These are phyloP conservation scores for Pseudococcus longispinus DNA, from an alignment of 2,888 invertebrate species.

Conservation along the genomic window DNA sequence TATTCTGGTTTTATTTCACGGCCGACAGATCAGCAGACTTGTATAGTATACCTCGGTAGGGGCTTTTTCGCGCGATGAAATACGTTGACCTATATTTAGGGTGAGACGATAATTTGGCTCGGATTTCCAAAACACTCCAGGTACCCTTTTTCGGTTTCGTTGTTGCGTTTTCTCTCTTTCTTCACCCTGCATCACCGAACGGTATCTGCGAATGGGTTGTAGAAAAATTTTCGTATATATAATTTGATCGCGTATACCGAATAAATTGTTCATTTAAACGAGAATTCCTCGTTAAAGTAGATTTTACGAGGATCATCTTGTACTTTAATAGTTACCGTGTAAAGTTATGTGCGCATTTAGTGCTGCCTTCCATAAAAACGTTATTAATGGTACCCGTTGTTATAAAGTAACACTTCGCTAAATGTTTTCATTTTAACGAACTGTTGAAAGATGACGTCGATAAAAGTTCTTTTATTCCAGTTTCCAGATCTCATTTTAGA, in stretches of 20 bases:
- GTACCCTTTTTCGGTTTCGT: neutral
- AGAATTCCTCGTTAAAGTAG: constrained; percentile 48
- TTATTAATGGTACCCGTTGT: constrained; percentile 54
- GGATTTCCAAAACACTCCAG: neutral
- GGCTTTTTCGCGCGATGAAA: neutral
- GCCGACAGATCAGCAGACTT: constrained; percentile 19
- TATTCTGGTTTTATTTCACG: neutral
- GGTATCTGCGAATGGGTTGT: neutral
- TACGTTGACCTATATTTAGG: constrained; percentile 8
- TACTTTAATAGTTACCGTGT: constrained; percentile 47
- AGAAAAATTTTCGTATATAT: neutral
- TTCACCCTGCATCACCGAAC: neutral
- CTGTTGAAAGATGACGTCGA: constrained; percentile 43
- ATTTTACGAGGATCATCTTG: constrained; percentile 53
- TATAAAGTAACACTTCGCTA: constrained; percentile 55
- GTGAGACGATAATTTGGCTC: neutral
- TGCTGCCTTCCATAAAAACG: constrained; percentile 52
- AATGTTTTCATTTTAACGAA: constrained; percentile 55
- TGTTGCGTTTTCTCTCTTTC: neutral
- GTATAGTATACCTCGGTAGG: neutral
- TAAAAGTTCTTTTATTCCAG: constrained; percentile 52
- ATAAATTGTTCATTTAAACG: constrained; percentile 53
- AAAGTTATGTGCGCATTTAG: constrained; percentile 51
- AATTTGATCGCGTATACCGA: constrained; percentile 40
- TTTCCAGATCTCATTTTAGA: constrained; percentile 56